These are phyloP conservation scores for Galagoides demidoff DNA, from an alignment of 2,797 vertebrate species.

Conservation along the genomic window DNA sequence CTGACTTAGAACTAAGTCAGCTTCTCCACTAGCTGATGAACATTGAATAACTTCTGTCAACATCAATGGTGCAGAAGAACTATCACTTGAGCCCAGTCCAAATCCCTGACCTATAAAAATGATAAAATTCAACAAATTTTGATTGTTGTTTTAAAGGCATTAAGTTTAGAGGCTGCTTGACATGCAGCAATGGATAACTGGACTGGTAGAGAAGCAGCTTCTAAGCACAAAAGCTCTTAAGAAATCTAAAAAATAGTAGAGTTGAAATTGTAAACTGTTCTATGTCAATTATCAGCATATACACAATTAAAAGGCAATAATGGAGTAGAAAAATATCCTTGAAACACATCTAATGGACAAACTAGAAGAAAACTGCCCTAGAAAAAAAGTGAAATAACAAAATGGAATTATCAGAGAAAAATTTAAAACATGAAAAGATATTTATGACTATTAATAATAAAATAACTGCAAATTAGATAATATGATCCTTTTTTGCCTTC, in stretches of 20 bases:
- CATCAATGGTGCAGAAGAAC: background rate
- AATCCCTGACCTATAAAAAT: background rate
- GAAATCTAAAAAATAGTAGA: background rate
- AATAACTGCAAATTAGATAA: slow-evolving; percentile 25
- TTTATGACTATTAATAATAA: background rate
- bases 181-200: background rate
- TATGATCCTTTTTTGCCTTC: background rate
- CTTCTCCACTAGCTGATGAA: background rate
- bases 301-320: background rate
- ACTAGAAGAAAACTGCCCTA: background rate
- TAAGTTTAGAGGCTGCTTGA: background rate
- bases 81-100: background rate
- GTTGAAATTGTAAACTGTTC: background rate
- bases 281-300: background rate
- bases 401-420: background rate
- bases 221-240: background rate
- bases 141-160: background rate
- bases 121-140: background rate
- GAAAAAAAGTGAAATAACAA: background rate
- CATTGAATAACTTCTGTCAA: background rate
- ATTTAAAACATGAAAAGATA: background rate
- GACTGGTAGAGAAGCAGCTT: background rate
- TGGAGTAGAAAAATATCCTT: background rate
- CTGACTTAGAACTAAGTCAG: background rate
- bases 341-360: background rate